A percentile compares a stretch with the other conserved stretches of the same genome.
Evolutionary conservation across 2,113 vertebrate species (phyloP).

Genomic region (Rhabdomys dilectus): DNA sequence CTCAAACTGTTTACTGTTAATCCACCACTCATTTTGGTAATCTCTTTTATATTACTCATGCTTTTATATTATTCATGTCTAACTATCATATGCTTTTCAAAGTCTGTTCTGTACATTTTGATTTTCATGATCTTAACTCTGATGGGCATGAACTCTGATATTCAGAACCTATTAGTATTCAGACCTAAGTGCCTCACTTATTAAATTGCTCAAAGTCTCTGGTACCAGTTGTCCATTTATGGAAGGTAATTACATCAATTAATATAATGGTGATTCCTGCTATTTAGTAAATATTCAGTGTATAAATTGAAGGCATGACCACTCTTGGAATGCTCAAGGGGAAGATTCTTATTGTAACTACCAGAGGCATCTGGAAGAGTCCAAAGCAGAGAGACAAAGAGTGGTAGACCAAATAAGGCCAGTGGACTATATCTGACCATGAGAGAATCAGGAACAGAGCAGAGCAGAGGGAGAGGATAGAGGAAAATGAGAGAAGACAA

Average conservation of each 20-base stretch:
- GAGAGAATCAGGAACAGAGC: not conserved
- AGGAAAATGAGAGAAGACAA: not conserved
- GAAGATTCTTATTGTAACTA: not conserved
- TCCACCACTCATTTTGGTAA: not conserved
- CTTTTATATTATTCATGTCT: not conserved
- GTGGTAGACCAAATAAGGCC: not conserved
- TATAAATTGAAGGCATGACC: not conserved
- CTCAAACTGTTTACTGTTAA: conserved; percentile 24
- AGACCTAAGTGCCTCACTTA: not conserved
- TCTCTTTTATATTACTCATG: not conserved
- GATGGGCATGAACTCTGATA: not conserved
- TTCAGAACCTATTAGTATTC: not conserved
- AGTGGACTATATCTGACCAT: not conserved
- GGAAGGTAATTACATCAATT: not conserved
- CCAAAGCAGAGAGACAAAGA: not conserved
- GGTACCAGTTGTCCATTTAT: not conserved
- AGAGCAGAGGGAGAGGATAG: not conserved
- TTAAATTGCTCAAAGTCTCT: not conserved
- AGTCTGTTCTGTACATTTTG: not conserved
- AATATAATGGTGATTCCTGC: not conserved
- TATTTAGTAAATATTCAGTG: not conserved
- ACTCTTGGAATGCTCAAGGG: not conserved
- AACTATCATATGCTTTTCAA: not conserved
- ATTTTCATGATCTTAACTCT: not conserved
- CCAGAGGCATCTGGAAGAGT: not conserved